phyloP scores from a whole-genome alignment of 92 coral and sea anemone genomes.

The Chrysogorgia sp. region DNA sequence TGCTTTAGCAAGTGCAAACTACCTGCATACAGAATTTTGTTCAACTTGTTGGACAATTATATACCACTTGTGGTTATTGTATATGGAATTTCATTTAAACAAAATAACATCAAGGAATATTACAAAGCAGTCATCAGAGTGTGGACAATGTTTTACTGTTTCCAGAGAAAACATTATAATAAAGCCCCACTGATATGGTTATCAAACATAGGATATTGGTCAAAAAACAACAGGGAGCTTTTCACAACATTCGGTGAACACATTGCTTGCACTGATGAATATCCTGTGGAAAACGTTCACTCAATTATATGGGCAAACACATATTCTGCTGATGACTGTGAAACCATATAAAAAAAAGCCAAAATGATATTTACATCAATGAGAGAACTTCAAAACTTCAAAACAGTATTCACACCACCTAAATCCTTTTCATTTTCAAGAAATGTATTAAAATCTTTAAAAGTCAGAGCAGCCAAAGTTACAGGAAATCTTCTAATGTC shows the following conservation, averaged over 20 bases:
- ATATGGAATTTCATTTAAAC: conserved; percentile 57
- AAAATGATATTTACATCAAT: conserved; percentile 56
- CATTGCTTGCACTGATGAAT: conserved; percentile 50
- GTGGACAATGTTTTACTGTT: conserved; percentile 60
- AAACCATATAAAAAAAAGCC: conserved; percentile 47
- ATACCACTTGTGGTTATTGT: conserved; percentile 53
- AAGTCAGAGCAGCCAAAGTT: conserved; percentile 58
- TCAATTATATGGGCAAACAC: conserved; percentile 45
- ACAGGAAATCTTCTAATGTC: neutral
- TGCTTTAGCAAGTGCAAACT: conserved; percentile 37
- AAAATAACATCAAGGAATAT: conserved; percentile 47
- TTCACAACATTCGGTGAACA: conserved; percentile 24
- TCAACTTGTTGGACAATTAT: conserved; percentile 45
- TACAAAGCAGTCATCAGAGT: conserved; percentile 46
- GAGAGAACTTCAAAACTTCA: conserved; percentile 43
- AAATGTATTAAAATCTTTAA: conserved; percentile 33
- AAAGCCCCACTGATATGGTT: conserved; percentile 60
- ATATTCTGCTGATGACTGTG: conserved; percentile 42
- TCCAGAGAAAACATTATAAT: conserved; percentile 58
- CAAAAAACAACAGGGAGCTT: conserved; percentile 18
- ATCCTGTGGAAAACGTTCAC: conserved; percentile 62
- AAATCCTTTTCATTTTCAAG: conserved; percentile 53
- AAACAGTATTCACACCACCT: conserved; percentile 52
- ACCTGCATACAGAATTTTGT: conserved; percentile 43
- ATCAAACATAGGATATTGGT: conserved; percentile 53